phyloP scores from a whole-genome alignment of 2,797 vertebrate genomes.

The Harpagifer antarcticus region DNA sequence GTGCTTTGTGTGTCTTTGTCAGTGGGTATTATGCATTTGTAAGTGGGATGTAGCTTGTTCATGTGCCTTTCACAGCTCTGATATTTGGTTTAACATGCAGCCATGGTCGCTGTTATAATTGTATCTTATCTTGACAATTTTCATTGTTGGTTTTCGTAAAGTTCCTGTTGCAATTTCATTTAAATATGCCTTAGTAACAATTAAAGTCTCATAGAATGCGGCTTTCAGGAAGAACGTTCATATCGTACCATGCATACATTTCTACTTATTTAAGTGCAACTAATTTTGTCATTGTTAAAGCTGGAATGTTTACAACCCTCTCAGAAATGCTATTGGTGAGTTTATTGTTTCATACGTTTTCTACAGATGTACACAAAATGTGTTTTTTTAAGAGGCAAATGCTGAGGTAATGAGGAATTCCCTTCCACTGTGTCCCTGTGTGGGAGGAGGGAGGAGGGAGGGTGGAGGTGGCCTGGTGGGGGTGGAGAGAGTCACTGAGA shows the following conservation, averaged over 20 bases:
- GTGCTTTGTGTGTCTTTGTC: conserved; percentile 43
- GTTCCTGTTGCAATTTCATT: conserved; percentile 30
- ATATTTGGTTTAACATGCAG: conserved; percentile 24
- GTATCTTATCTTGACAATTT: conserved; percentile 26
- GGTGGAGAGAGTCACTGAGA: conserved; percentile 75
- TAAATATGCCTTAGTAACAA: conserved; percentile 26
- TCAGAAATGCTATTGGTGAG: conserved; percentile 6
- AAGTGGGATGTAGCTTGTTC: conserved; percentile 29
- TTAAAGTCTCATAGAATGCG: conserved; percentile 14
- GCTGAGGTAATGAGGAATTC: conserved; percentile 88
- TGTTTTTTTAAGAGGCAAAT: conserved; percentile 71
- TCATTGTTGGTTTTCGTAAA: conserved; percentile 40
- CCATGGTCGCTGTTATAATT: conserved; percentile 26
- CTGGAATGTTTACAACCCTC: conserved; percentile 10
- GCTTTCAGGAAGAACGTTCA: conserved; percentile 8
- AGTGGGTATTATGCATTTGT: conserved; percentile 46
- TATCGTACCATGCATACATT: neutral
- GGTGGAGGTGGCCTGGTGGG: conserved; percentile 60
- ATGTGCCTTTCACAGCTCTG: conserved; percentile 34
- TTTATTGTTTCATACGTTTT: conserved; percentile 28
- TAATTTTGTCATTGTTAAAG: conserved; percentile 11
- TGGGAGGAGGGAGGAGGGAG: conserved; percentile 66
- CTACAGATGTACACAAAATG: conserved; percentile 18
- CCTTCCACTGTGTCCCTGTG: conserved; percentile 78
- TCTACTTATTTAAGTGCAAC: neutral